Base-by-base conservation (phyloP, 2,888 invertebrate genomes). In the Charanyca ferruginea region DNA sequence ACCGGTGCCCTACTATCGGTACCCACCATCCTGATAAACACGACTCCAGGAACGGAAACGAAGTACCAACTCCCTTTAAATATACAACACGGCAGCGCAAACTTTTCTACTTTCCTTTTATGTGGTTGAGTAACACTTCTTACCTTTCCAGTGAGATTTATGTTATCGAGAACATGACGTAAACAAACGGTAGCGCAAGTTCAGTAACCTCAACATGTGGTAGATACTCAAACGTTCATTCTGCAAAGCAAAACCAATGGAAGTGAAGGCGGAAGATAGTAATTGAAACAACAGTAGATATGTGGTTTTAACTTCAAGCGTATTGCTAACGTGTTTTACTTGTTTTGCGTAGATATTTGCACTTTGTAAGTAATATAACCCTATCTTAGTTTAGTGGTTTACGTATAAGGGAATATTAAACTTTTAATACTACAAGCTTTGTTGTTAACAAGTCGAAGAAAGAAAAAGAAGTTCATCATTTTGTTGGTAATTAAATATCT, bases 231-330 rank as follows among this genome's bases (percentile, higher is more conserved):
- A 73, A 69, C 73, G 75, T 69, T 71, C 63, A 83, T 81, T 81
- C 83, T 75, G 82, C 81, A 77, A 81, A 79, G 75, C 81, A 73
- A 83, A 75, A 73, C 71, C 79, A 80, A 83, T 83, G 64, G 72
- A 67, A 73, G 63, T 68, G 68, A 77, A 81, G 45, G 74, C 81
- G 83, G 81, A 82, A 83, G 74, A 75, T 73, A 81, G 68, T 83
- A 79, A 80, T 82, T 80, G 79, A 81, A 81, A 69, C 62, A 76
- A 80, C 71, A 62, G 64, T 71, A 64, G 63, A 74, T 68, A 65
- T 76, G 72, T 64, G 75, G 60, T 62, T 76, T 72, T 65, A 62
- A 73, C 62, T 80, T 70, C 71, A 81, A 75, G 57, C 67, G 54
- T 65, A 73, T 68, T 62, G 28, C 45, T 64, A 60, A 51, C 59